Evolutionary conservation across 1,140 invertebrate genomes (phyloP), one percentile per base, ranked within the genome.

Genomic region (Carposina sasakii): DNA sequence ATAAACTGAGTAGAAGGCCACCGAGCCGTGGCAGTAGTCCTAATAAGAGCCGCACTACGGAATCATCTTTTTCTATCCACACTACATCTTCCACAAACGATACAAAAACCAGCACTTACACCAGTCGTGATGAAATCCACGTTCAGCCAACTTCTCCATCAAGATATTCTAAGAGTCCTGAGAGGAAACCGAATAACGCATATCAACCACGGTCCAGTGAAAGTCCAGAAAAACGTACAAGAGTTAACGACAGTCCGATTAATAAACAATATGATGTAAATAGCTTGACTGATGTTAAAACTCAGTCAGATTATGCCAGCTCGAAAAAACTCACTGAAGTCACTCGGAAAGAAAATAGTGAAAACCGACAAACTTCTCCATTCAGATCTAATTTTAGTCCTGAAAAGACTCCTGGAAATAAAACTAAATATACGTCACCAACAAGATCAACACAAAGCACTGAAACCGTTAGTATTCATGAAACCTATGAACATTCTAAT

Each of bases 1-100:
- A 89, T 42, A 89, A 88, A 60, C 74, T 54, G 26, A 60, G 55
- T 39, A 73, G 54, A 19, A 76, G 79, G 46, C 70, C 73, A 0
- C 53, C 63, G 6, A 84, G 76, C 44, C 75, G 77, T 15, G 66
- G 73, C 15, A 67, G 64, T 13, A 84, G 81, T 37, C 81, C 81
- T 12, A 77, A 42, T 45, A 84, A 84, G 64, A 71, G 77, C 21
- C 69, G 69, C 52, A 51, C 41, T 43, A 77, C 77, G 19, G 74
- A 74, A 26, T 63, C 63, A 37, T 67, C 61, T 20, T 66, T 36
- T 20, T 42, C 58, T 19, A 56, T 60, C 23, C 71, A 52, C 45
- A 69, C 65, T 34, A 64, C 76, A 33, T 75, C 69, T 8, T 61
- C 69, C 16, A 59, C 69, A 31, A 63, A 63, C 2, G 48, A 71